These are phyloP conservation scores for Poecilia gillii DNA, from an alignment of 2,797 vertebrate species.

Conservation along the genomic window DNA sequence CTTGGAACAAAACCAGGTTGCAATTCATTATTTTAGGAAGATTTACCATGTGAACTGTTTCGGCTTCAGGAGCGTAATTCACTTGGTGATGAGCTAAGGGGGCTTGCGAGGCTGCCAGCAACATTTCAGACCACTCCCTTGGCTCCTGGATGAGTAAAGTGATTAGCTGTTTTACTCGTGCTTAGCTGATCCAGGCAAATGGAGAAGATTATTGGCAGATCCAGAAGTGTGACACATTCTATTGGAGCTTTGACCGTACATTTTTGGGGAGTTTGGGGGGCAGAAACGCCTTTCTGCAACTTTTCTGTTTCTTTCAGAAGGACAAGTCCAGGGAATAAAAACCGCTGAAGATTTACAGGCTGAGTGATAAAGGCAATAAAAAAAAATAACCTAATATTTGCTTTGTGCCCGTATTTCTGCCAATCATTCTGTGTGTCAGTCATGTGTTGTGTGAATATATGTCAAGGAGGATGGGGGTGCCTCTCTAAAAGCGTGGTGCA, in stretches of 20 bases:
- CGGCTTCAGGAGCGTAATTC: constrained; percentile 39
- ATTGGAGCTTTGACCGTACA: constrained; percentile 43
- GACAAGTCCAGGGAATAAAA: constrained; percentile 26
- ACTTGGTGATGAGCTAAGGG: constrained; percentile 63
- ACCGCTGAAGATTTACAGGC: constrained; percentile 33
- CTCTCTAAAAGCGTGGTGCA: constrained; percentile 67
- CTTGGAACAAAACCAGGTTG: constrained; percentile 53
- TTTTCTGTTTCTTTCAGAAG: constrained; percentile 37
- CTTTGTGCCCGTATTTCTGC: constrained; percentile 26
- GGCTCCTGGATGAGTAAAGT: constrained; percentile 32
- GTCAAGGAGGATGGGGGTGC: constrained; percentile 60
- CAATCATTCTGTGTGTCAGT: constrained; percentile 36
- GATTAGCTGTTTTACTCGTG: constrained; percentile 21
- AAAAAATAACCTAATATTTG: constrained; percentile 42
- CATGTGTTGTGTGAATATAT: constrained; percentile 61
- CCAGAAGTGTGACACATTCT: constrained; percentile 40
- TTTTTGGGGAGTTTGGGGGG: background rate
- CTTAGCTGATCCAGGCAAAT: constrained; percentile 14
- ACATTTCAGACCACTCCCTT: constrained; percentile 28
- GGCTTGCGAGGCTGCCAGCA: constrained; percentile 44
- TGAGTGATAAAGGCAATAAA: constrained; percentile 51
- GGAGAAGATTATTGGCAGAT: constrained; percentile 4
- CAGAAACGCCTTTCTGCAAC: constrained; percentile 8
- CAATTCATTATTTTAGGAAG: constrained; percentile 57
- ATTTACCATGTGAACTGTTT: constrained; percentile 66